Evolutionary conservation across 2,113 vertebrate genomes (phyloP).

Genomic region (Leptobrachium leishanense): DNA sequence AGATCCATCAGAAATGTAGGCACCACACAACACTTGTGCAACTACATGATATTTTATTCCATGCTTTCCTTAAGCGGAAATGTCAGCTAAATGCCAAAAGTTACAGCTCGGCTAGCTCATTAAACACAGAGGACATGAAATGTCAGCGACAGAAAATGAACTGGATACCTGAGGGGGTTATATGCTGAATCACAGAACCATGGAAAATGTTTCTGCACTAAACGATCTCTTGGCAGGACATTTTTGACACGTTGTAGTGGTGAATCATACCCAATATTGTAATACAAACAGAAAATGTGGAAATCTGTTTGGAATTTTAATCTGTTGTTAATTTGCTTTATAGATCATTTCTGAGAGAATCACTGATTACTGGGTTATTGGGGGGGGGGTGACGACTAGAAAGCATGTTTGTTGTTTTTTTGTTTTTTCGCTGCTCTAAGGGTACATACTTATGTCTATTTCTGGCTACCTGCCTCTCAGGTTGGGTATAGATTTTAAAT

Average conservation of each 20-base stretch:
- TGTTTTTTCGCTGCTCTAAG: too few relatives aligned
- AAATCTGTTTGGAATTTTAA: background rate
- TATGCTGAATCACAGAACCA: slow-evolving; percentile 28
- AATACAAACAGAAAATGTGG: slow-evolving; percentile 6
- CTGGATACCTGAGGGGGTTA: slow-evolving; percentile 29
- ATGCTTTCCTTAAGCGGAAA: slow-evolving; percentile 37
- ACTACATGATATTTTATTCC: slow-evolving; percentile 32
- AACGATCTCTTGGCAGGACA: slow-evolving; percentile 32
- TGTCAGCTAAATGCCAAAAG: slow-evolving; percentile 50
- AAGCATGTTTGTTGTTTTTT: too few relatives aligned
- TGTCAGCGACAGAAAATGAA: slow-evolving; percentile 46
- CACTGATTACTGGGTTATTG: background rate
- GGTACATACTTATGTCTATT: too few relatives aligned
- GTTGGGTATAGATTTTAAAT: too few relatives aligned
- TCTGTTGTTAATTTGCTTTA: background rate
- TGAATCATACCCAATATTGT: slow-evolving; percentile 13
- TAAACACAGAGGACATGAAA: slow-evolving; percentile 46
- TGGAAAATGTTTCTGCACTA: slow-evolving; percentile 42
- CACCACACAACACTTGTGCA: slow-evolving; percentile 13
- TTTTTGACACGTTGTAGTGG: slow-evolving; percentile 26
- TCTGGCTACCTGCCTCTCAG: too few relatives aligned
- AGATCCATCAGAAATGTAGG: slow-evolving; percentile 26
- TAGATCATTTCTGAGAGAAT: background rate
- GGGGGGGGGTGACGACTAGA: too few relatives aligned
- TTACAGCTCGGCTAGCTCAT: slow-evolving; percentile 36